Evolutionary conservation across 2,797 vertebrate species (phyloP).

Genomic region (Aphelocoma californica): DNA sequence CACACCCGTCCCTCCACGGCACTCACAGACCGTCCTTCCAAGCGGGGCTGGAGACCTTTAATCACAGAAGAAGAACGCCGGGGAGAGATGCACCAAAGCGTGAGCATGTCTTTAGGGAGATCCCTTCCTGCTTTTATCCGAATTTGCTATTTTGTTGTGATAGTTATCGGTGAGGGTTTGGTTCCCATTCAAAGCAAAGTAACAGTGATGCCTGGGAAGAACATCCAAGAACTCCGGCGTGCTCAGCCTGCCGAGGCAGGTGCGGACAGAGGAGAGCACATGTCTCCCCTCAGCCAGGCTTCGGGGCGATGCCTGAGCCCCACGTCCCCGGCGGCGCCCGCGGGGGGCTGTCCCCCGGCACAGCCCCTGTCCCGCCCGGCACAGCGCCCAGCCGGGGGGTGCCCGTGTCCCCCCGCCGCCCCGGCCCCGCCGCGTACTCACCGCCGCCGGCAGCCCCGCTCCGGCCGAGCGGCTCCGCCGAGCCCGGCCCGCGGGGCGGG

Average conservation of each 20-base stretch:
- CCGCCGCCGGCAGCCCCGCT: not conserved
- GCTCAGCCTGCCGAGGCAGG: not conserved
- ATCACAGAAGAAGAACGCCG: not conserved
- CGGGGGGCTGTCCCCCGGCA: not conserved
- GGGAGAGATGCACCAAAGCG: not conserved
- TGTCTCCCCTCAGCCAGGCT: accelerated
- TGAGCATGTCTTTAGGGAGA: not conserved
- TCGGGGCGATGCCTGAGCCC: not conserved
- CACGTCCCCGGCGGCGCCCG: not conserved
- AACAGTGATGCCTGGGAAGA: accelerated
- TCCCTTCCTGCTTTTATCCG: not conserved
- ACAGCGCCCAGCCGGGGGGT: not conserved
- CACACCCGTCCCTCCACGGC: not conserved
- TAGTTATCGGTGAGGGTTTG: not conserved
- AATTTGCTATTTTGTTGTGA: not conserved
- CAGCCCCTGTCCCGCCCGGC: not conserved
- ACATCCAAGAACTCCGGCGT: accelerated
- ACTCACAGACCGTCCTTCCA: not conserved
- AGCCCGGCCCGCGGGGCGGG: not conserved
- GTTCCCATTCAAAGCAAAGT: not conserved
- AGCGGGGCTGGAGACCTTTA: not conserved
- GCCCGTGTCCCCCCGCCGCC: not conserved
- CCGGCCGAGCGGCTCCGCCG: not conserved
- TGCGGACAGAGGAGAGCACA: not conserved
- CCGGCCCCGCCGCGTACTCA: not conserved